Percentiles rank a stretch among this genome's conserved stretches.
These are phyloP conservation scores for Galaxias olidus DNA, from an alignment of 2,797 vertebrate species.

Conservation along the genomic window DNA sequence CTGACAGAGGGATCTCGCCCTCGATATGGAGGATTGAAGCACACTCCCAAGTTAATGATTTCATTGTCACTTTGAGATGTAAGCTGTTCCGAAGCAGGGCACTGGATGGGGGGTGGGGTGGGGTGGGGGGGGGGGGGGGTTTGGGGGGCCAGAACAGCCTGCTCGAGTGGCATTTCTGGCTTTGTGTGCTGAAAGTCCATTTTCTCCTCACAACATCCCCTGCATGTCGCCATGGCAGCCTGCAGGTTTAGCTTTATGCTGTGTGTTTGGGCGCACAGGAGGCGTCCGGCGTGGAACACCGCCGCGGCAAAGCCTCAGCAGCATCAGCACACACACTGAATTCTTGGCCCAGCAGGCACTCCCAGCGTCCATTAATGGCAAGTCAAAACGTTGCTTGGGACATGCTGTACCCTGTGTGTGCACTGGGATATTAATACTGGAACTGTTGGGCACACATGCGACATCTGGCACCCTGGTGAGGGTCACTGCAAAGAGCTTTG, in stretches of 20 bases:
- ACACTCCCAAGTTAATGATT: background rate
- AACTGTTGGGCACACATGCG: background rate
- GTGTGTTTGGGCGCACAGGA: background rate
- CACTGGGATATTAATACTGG: background rate
- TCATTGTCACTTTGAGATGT: slow-evolving; percentile 17
- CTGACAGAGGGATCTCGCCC: slow-evolving; percentile 3
- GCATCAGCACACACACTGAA: background rate
- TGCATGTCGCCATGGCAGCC: slow-evolving; percentile 10
- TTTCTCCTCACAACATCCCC: background rate
- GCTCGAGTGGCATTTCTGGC: too few relatives aligned
- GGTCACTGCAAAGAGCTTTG: slow-evolving; percentile 17
- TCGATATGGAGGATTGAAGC: slow-evolving; percentile 3
- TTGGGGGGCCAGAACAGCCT: too few relatives aligned
- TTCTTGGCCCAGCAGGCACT: background rate
- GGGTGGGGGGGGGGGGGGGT: too few relatives aligned
- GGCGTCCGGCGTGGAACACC: background rate
- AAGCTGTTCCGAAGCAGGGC: slow-evolving; percentile 3
- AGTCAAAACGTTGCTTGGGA: background rate
- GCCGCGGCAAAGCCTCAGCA: background rate
- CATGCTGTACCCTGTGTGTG: background rate
- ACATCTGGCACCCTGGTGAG: background rate
- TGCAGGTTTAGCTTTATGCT: background rate
- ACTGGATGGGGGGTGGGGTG: too few relatives aligned
- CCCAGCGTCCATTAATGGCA: background rate
- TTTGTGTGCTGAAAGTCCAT: slow-evolving; percentile 7